Conservation (phyloP, 2,888 invertebrate genomes). For the Theretra japonica region DNA sequence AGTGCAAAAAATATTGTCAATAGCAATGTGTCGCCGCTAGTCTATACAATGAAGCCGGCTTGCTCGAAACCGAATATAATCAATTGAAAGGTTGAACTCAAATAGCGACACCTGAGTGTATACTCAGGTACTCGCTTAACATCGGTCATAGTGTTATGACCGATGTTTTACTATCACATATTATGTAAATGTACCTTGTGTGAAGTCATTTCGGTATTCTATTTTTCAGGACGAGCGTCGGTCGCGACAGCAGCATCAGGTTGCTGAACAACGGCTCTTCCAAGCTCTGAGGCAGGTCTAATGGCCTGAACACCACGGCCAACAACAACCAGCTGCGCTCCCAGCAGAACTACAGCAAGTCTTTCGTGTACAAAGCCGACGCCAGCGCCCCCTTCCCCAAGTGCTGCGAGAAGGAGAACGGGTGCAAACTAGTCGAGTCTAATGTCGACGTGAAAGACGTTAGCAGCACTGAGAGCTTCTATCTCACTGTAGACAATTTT, state of each 20-base stretch:
- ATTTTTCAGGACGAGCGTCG: conserved; percentile 67
- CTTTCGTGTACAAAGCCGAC: conserved; percentile 59
- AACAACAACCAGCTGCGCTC: conserved; percentile 68
- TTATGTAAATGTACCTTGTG: too few relatives aligned
- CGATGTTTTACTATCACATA: too few relatives aligned
- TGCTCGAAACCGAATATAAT: too few relatives aligned
- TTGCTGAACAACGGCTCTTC: conserved; percentile 76
- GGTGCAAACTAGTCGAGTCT: conserved; percentile 53
- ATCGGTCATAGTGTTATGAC: too few relatives aligned
- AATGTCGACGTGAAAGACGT: conserved; percentile 51
- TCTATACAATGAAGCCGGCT: too few relatives aligned
- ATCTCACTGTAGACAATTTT: conserved; percentile 60
- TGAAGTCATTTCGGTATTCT: too few relatives aligned
- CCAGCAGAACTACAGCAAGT: conserved; percentile 71
- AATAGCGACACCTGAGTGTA: too few relatives aligned
- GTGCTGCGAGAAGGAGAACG: conserved; percentile 73
- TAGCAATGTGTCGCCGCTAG: too few relatives aligned
- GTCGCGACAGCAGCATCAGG: conserved; percentile 76
- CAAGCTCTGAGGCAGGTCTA: conserved; percentile 75
- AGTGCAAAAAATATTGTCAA: too few relatives aligned
- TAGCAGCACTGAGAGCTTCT: conserved; percentile 70
- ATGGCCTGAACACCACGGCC: conserved; percentile 57
- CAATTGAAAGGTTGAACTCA: too few relatives aligned
- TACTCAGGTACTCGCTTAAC: too few relatives aligned
- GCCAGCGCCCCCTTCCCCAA: conserved; percentile 70